phyloP scores from a whole-genome alignment of 1,140 invertebrate genomes.

The Hyles vespertilio region DNA sequence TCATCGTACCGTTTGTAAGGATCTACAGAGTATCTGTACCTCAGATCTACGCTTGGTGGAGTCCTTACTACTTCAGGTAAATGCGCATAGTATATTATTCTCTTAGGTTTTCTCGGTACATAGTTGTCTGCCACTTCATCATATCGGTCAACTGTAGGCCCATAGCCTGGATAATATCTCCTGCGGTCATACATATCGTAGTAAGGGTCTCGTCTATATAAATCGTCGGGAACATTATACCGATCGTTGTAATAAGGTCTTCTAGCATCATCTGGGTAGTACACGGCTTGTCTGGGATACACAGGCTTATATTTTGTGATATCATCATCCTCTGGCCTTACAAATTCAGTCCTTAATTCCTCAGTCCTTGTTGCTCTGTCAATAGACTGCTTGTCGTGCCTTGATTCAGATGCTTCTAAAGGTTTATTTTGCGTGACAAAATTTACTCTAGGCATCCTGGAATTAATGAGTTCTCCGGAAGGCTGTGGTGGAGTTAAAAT shows the following conservation, averaged over 20 bases:
- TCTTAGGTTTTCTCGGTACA: constrained; percentile 66
- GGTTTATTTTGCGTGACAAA: constrained; percentile 72
- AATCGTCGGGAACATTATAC: constrained; percentile 58
- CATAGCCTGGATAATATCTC: constrained; percentile 51
- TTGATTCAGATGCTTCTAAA: constrained; percentile 68
- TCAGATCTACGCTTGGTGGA: constrained; percentile 64
- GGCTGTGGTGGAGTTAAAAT: constrained; percentile 61
- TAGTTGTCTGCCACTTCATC: constrained; percentile 65
- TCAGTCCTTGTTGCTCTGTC: constrained; percentile 59
- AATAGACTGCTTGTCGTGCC: constrained; percentile 67
- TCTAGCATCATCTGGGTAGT: constrained; percentile 66
- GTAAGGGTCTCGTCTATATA: constrained; percentile 58
- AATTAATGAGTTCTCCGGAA: constrained; percentile 63
- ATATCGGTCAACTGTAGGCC: constrained; percentile 62
- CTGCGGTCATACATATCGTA: constrained; percentile 65
- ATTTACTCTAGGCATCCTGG: constrained; percentile 71
- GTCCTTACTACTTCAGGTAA: constrained; percentile 70
- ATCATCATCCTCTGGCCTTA: constrained; percentile 59
- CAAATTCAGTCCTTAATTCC: constrained; percentile 70
- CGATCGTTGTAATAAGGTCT: constrained; percentile 64
- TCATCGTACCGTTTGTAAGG: constrained; percentile 66
- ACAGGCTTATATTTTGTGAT: constrained; percentile 59
- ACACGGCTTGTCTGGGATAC: constrained; percentile 68
- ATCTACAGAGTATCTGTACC: constrained; percentile 61
- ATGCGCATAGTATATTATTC: constrained; percentile 73